Base-by-base conservation (phyloP, 2,888 invertebrate species). In the Punctoribates punctum region DNA sequence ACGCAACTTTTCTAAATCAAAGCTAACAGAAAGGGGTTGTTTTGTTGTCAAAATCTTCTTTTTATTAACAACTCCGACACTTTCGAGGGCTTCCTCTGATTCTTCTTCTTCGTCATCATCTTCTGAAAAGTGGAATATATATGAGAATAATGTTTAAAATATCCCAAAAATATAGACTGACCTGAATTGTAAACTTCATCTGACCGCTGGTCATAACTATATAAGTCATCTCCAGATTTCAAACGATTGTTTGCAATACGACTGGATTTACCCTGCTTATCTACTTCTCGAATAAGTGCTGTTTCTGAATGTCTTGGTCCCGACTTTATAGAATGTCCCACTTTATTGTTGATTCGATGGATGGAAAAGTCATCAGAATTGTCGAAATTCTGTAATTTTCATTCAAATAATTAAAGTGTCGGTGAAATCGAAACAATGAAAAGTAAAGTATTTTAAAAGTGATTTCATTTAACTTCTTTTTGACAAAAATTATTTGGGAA, bases 341-440 rank as follows among this genome's bases (percentile, higher is more conserved):
- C 25, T 11, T 48, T 72, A 46, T 72, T 72, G 46, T 72, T 72
- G 23, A 72, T 48, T n/a, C 72, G 72, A 46, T 72, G 46, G n/a
- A 72, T 72, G 2, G 72, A 72, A 48, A 72, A 72, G n/a, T 72
- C 72, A 20, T 72, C 72, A 11, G 72, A 72, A 72, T 46, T 46
- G 25, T 72, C 46, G 23, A 72, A 72, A 72, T 23, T 46, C 72
- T 72, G 46, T 17, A 20, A 11, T 38, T 38, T 67, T 67, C 1
- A 67, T 20, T n/a, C 2, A 54, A 54, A n/a, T 54, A 9, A 20
- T 5, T 54, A 23, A 20, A 20, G 13, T 4, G 23, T 54, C 42
- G 42, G 11, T 9, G 13, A 27, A 60, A 60, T 29, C 23, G 27
- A 60, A 17, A 27, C 29, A 29, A 60, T 27, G 17, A 60, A 27